A percentile compares a stretch with the other conserved stretches of the same genome.
Evolutionary conservation across 2,113 vertebrate genomes (phyloP).

Genomic region (Neotoma lepida): DNA sequence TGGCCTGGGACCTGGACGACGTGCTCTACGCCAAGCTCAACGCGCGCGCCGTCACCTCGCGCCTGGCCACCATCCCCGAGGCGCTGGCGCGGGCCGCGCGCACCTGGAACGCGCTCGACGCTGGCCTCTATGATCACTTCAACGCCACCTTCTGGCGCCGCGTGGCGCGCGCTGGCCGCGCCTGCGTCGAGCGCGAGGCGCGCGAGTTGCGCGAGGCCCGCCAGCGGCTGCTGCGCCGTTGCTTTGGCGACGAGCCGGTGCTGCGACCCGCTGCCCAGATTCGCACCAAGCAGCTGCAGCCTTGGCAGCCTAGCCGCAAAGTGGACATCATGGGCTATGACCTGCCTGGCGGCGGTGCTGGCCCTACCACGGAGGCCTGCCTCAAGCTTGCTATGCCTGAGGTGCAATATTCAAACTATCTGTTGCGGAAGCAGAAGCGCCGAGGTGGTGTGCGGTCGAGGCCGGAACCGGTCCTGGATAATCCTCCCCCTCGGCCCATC

Average conservation of each 20-base stretch:
- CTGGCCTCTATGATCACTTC: slow-evolving; percentile 89
- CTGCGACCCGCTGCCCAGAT: slow-evolving; percentile 87
- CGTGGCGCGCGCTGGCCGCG: slow-evolving; percentile 83
- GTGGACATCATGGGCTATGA: slow-evolving; percentile 93
- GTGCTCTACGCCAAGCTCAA: slow-evolving; percentile 91
- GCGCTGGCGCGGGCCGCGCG: slow-evolving; percentile 84
- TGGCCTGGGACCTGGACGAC: slow-evolving; percentile 92
- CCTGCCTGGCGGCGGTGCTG: slow-evolving; percentile 78
- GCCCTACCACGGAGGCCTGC: slow-evolving; percentile 85
- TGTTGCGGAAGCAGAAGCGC: slow-evolving; percentile 87
- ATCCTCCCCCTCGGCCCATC: slow-evolving; percentile 76
- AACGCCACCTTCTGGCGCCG: slow-evolving; percentile 90
- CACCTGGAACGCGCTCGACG: slow-evolving; percentile 89
- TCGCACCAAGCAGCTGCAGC: slow-evolving; percentile 90
- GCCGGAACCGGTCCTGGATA: slow-evolving; percentile 63
- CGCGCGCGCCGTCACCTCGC: slow-evolving; percentile 88
- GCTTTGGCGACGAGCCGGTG: slow-evolving; percentile 83
- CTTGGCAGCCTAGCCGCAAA: slow-evolving; percentile 91
- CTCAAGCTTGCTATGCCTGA: slow-evolving; percentile 92
- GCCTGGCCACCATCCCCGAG: slow-evolving; percentile 82
- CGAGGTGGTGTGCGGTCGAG: slow-evolving; percentile 29
- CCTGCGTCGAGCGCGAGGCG: slow-evolving; percentile 88
- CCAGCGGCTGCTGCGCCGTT: slow-evolving; percentile 86
- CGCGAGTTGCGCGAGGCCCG: slow-evolving; percentile 85
- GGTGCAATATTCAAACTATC: slow-evolving; percentile 87